Evolutionary conservation across 37 sponge, comb jelly and placozoan species (phyloP).

Genomic region (Beroe ovata): DNA sequence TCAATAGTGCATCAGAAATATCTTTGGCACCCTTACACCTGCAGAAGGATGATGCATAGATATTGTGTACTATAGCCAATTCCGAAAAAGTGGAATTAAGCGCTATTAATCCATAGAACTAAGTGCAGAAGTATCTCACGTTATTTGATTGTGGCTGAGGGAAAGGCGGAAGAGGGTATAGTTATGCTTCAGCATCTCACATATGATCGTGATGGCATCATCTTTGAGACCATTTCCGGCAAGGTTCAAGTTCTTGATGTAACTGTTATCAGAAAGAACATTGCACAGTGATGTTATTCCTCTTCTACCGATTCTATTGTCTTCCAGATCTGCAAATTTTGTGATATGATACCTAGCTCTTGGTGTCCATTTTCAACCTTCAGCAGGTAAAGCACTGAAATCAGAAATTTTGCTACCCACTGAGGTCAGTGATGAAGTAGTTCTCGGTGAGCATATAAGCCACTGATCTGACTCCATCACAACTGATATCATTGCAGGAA

Average conservation of each 20-base stretch:
- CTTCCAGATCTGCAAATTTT: slow-evolving; percentile 42
- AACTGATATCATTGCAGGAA: slow-evolving; percentile 7
- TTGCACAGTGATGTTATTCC: slow-evolving; percentile 28
- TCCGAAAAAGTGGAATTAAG: too few relatives aligned
- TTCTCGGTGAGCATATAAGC: slow-evolving; percentile 63
- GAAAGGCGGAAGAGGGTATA: neutral
- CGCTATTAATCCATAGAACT: neutral
- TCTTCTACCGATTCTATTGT: slow-evolving; percentile 19
- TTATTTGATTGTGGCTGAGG: slow-evolving; percentile 17
- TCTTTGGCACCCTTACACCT: slow-evolving; percentile 51
- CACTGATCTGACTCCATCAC: slow-evolving; percentile 22
- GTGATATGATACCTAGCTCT: too few relatives aligned
- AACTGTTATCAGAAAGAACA: slow-evolving; percentile 38
- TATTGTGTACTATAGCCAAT: too few relatives aligned
- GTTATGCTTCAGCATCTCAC: slow-evolving; percentile 41
- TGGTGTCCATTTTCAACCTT: too few relatives aligned
- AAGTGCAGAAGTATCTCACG: slow-evolving; percentile 39
- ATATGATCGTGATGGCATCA: neutral
- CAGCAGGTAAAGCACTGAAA: too few relatives aligned
- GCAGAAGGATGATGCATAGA: too few relatives aligned
- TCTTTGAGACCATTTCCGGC: slow-evolving; percentile 44
- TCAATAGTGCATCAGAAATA: neutral
- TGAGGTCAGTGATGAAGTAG: slow-evolving; percentile 64
- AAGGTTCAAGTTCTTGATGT: slow-evolving; percentile 27
- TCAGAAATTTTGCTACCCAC: neutral